A percentile compares a stretch with the other conserved stretches of the same genome.
Conservation (phyloP, 2,888 invertebrate species). For the Ypsolopha scabrella region DNA sequence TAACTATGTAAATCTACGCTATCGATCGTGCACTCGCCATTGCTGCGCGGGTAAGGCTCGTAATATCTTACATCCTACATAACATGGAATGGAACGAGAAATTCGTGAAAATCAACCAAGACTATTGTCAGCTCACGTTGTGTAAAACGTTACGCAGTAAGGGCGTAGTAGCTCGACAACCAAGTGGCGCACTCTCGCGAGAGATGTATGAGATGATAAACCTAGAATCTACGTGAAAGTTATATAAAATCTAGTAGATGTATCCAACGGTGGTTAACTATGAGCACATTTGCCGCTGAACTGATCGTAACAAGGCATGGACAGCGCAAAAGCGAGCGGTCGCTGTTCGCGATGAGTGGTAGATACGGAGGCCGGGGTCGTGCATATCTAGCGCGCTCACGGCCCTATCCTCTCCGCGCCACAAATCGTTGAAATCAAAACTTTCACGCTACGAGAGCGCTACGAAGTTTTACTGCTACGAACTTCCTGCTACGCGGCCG, state of each 20-base stretch:
- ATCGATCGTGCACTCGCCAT: constrained; percentile 55
- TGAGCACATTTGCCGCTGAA: neutral
- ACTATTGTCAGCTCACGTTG: constrained; percentile 39
- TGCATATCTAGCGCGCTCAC: constrained; percentile 51
- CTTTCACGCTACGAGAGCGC: constrained; percentile 69
- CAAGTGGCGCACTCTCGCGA: constrained; percentile 68
- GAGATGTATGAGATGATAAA: constrained; percentile 63
- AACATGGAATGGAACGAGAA: constrained; percentile 39
- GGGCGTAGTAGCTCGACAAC: constrained; percentile 51
- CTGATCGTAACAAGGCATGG: too few species aligned
- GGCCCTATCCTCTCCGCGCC: constrained; percentile 56
- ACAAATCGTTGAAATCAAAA: constrained; percentile 71
- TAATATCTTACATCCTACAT: constrained; percentile 16
- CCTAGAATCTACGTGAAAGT: constrained; percentile 24
- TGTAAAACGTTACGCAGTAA: constrained; percentile 52
- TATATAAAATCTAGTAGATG: neutral
- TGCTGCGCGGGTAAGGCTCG: constrained; percentile 31
- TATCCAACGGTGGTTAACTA: constrained; percentile 27
- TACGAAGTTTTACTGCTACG: constrained; percentile 70
- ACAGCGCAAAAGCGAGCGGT: constrained; percentile 6
- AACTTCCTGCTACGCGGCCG: constrained; percentile 68
- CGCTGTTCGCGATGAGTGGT: constrained; percentile 4
- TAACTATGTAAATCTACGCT: constrained; percentile 16
- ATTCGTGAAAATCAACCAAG: constrained; percentile 23
- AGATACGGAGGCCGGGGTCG: constrained; percentile 38